Base-by-base conservation (phyloP, 2,888 invertebrate species). In the Agonopterix alstromeriana region DNA sequence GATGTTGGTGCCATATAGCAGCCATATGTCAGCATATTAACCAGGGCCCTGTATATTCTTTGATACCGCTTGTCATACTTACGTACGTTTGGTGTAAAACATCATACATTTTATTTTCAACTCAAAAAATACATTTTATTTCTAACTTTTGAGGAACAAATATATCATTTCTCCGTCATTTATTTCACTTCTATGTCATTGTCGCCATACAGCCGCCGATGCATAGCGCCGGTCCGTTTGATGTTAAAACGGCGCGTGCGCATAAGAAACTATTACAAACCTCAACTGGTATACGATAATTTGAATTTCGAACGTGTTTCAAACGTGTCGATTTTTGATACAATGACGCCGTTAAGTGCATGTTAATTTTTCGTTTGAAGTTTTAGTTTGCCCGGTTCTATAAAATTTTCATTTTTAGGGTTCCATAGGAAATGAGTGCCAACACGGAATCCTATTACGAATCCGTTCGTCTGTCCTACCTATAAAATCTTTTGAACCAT, bases 161-260 rank as follows among this genome's bases (percentile, higher is more conserved):
- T 38, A 10, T 9, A 40, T 47, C 52, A 42, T 45, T 36, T 57
- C 59, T 62, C 47, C 45, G 44, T 49, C 54, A 52, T 59, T 59
- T 48, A 35, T 38, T 64, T 63, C 42, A 67, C 69, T 71, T 27
- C 50, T 71, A 12, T 42, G 61, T 54, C 50, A 51, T 59, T 61
- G 70, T 60, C 66, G 66, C 67, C 62, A 54, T 61, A 58, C 65
- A 60, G 63, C 63, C 67, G 64, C 58, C 65, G 64, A 60, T 60
- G 65, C 69, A 62, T 63, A 65, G 63, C 55, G 71, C 65, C 73
- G 42, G 67, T 57, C 48, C 64, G 48, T 69, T 70, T 65, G 67
- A 71, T 57, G 60, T 62, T 42, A 27, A 27, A 27, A 45, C 47
- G 73, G 70, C 82, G 81, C 85, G 84, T 84, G 85, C 82, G 77